These are phyloP conservation scores for Plemyria rubiginata DNA, from an alignment of 2,888 invertebrate species.

Conservation along the genomic window DNA sequence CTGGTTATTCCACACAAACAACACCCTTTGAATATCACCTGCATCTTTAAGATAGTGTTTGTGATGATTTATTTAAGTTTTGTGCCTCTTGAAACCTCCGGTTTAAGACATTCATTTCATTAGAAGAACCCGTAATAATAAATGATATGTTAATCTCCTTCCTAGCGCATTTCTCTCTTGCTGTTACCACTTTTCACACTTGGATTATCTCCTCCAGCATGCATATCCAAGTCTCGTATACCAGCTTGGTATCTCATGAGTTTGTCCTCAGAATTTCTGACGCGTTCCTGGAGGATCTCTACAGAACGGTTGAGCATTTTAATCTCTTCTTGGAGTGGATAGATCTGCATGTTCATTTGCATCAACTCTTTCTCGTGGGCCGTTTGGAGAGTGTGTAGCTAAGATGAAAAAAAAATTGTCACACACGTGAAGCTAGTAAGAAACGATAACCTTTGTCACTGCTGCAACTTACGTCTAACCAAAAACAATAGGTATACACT, in stretches of 20 bases:
- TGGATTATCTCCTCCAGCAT: constrained; percentile 70
- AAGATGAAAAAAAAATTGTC: constrained; percentile 46
- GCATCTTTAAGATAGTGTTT: no score
- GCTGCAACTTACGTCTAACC: no score
- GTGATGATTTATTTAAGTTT: no score
- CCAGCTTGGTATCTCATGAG: constrained; percentile 63
- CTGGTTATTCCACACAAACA: no score
- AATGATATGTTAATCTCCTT: not conserved
- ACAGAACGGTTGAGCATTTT: constrained; percentile 85
- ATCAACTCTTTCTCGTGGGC: constrained; percentile 90
- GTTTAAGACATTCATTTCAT: no score
- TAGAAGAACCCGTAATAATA: not conserved
- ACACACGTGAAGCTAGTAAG: no score
- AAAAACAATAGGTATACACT: no score
- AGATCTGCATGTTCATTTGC: constrained; percentile 86
- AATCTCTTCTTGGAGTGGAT: constrained; percentile 85
- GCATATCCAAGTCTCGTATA: constrained; percentile 54
- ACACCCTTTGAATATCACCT: no score
- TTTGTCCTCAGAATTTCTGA: constrained; percentile 69
- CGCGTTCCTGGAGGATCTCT: constrained; percentile 74
- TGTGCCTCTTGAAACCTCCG: no score
- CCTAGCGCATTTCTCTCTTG: constrained; percentile 50
- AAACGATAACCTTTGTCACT: no score
- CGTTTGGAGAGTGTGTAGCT: constrained; percentile 90
- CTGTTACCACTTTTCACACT: constrained; percentile 40